Conservation (phyloP, 2,888 invertebrate genomes). For the Drosophila pseudotalamancana region DNA sequence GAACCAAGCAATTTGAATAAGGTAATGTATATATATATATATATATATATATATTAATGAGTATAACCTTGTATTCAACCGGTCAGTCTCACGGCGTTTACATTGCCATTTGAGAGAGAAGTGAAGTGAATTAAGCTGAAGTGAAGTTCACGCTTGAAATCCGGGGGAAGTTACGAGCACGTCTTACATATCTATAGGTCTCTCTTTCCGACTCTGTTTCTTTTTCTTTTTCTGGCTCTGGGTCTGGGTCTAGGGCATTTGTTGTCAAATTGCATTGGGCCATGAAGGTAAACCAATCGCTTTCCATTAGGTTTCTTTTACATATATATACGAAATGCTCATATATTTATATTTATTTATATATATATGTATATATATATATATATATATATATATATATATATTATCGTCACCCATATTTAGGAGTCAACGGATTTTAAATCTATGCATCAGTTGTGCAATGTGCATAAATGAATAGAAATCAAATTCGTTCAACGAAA, state of each 20-base stretch:
- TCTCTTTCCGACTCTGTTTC: constrained; percentile 11
- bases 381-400: background rate
- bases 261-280: constrained; percentile 35
- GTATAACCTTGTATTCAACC: constrained; percentile 65
- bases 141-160: constrained; percentile 60
- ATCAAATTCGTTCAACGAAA: constrained; percentile 28
- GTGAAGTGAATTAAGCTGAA: constrained; percentile 34
- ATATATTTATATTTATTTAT: background rate
- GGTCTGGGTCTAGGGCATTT: constrained; percentile 51
- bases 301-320: constrained; percentile 17
- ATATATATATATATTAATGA: background rate
- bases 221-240: constrained; percentile 41
- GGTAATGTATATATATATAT: constrained; percentile 10
- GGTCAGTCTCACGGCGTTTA: constrained; percentile 69
- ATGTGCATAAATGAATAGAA: constrained; percentile 65
- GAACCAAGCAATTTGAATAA: constrained; percentile 63
- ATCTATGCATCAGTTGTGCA: constrained; percentile 57
- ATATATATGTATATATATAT: background rate
- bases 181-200: constrained; percentile 12
- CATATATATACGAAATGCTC: no score
- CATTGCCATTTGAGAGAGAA: constrained; percentile 38
- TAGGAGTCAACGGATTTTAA: constrained; percentile 32
- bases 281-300: constrained; percentile 42
- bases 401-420: constrained; percentile 6
- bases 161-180: constrained; percentile 16